Conservation (phyloP, 2,888 invertebrate genomes). For the Sarcophaga variegata region DNA sequence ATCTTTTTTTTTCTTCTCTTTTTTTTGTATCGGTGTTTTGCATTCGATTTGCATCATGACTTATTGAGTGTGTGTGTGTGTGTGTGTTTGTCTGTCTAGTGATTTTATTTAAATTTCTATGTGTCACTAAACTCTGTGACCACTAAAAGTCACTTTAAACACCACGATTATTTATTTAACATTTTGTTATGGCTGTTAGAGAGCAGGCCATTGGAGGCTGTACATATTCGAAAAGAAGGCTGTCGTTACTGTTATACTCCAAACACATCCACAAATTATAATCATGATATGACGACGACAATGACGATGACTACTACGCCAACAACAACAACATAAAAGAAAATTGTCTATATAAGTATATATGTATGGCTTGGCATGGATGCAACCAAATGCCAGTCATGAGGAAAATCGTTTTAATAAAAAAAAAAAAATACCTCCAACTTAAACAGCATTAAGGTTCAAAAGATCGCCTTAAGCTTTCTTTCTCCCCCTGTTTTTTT, state of each 20-base stretch:
- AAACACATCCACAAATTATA: slow-evolving; percentile 55
- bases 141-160: slow-evolving; percentile 66
- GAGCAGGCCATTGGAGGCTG: neutral
- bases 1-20: neutral
- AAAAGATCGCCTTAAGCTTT: slow-evolving; percentile 69
- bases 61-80: slow-evolving; percentile 37
- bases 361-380: neutral
- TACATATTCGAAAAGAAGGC: neutral
- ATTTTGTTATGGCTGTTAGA: slow-evolving; percentile 55
- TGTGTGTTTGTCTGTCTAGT: slow-evolving; percentile 32
- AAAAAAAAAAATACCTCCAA: slow-evolving; percentile 56
- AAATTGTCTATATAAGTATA: slow-evolving; percentile 31
- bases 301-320: slow-evolving; percentile 14
- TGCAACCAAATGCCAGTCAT: slow-evolving; percentile 38
- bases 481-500: slow-evolving; percentile 36
- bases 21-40: neutral
- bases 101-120: slow-evolving; percentile 69
- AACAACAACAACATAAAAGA: neutral
- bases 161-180: slow-evolving; percentile 68
- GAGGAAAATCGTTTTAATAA: slow-evolving; percentile 33
- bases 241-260: slow-evolving; percentile 29
- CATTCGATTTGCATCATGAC: slow-evolving; percentile 41
- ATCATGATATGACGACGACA: slow-evolving; percentile 62
- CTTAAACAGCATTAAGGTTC: slow-evolving; percentile 66
- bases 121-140: slow-evolving; percentile 68